A percentile compares a stretch with the other conserved stretches of the same genome.
Evolutionary conservation across 2,888 invertebrate species (phyloP).

Genomic region (Nomada ruficornis): DNA sequence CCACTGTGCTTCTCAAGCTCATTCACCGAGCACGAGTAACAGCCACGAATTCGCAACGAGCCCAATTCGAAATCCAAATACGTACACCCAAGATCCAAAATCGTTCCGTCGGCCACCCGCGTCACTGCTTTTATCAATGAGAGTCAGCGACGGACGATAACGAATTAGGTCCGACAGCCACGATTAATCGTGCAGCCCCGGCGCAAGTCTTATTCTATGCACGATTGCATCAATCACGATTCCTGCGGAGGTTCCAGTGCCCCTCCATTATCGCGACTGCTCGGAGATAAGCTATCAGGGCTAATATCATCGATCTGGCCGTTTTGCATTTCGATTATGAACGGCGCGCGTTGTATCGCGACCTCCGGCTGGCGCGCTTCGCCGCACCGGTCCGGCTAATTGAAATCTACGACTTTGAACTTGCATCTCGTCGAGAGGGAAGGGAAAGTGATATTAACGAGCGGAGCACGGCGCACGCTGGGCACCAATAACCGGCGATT

Average conservation of each 20-base stretch:
- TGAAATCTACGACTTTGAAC: constrained; percentile 82
- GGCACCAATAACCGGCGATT: constrained; percentile 61
- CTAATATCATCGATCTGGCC: constrained; percentile 70
- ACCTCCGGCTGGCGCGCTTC: constrained; percentile 62
- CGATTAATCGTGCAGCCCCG: constrained; percentile 60
- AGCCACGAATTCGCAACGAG: no score
- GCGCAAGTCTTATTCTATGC: constrained; percentile 57
- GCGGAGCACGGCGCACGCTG: constrained; percentile 24
- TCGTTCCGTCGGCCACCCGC: no score
- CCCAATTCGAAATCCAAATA: no score
- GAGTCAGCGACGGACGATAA: constrained; percentile 9
- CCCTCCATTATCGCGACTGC: constrained; percentile 60
- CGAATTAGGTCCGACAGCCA: constrained; percentile 52
- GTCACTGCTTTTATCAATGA: no score
- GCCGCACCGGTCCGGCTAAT: constrained; percentile 69
- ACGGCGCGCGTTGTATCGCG: constrained; percentile 7
- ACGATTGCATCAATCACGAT: constrained; percentile 64
- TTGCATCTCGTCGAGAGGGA: constrained; percentile 50
- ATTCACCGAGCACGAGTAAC: no score
- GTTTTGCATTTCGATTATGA: constrained; percentile 72
- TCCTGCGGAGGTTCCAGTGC: constrained; percentile 25
- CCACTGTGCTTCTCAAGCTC: no score
- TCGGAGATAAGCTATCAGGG: constrained; percentile 68
- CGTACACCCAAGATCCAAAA: no score
- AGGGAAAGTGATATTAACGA: constrained; percentile 59